A percentile compares a stretch with the other conserved stretches of the same genome.
Evolutionary conservation across 2,888 invertebrate species (phyloP).

Genomic region (Drosophila setosimentum): DNA sequence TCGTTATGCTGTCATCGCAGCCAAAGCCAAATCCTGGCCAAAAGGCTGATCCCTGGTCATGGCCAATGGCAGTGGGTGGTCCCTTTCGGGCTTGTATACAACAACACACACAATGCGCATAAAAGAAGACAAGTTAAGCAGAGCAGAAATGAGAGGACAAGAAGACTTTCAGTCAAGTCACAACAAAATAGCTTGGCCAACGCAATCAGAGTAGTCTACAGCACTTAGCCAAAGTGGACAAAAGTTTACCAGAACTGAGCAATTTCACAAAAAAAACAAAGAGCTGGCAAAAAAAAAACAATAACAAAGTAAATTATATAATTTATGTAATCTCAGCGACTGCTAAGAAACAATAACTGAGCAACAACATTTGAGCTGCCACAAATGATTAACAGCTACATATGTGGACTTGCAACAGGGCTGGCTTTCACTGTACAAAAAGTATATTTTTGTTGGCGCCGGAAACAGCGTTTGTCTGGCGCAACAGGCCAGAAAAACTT

Average conservation of each 20-base stretch:
- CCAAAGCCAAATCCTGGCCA: not conserved
- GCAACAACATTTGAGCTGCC: conserved; percentile 40
- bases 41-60: conserved; percentile 24
- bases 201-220: conserved; percentile 39
- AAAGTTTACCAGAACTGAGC: conserved; percentile 43
- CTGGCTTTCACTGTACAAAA: conserved; percentile 47
- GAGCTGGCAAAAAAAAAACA: not conserved
- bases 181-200: conserved; percentile 28
- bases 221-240: conserved; percentile 48
- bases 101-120: conserved; percentile 6
- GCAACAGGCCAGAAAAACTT: conserved; percentile 32
- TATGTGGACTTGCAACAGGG: conserved; percentile 37
- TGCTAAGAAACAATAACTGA: conserved; percentile 16
- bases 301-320: conserved; percentile 26
- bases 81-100: conserved; percentile 8
- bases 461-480: conserved; percentile 46
- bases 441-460: conserved; percentile 39
- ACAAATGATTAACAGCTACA: conserved; percentile 49
- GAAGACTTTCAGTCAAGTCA: conserved; percentile 8
- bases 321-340: conserved; percentile 44
- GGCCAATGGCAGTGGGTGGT: conserved; percentile 53
- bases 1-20: conserved; percentile 73
- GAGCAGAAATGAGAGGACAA: conserved; percentile 6
- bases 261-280: conserved; percentile 27
- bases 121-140: conserved; percentile 33